Percentiles rank a stretch among this genome's conserved stretches.
Evolutionary conservation across 2,888 invertebrate genomes (phyloP).

Genomic region (Microctonus brassicae): DNA sequence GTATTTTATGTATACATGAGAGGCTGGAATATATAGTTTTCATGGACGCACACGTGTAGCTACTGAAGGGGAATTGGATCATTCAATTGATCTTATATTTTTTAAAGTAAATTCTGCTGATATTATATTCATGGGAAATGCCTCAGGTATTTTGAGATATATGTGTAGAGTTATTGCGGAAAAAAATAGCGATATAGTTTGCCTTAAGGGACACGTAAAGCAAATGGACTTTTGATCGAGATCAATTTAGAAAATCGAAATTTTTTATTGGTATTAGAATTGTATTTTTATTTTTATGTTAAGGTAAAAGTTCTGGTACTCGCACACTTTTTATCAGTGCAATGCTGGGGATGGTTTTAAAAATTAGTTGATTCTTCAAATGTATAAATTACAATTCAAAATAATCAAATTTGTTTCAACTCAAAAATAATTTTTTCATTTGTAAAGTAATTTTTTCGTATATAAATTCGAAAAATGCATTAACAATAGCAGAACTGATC

Average conservation of each 20-base stretch:
- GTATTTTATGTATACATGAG: slow-evolving; percentile 3
- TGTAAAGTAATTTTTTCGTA: too few species aligned
- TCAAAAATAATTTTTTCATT: too few species aligned
- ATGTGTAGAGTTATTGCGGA: background rate
- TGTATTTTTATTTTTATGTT: background rate
- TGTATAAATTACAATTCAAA: too few species aligned
- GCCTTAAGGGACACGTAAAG: slow-evolving; percentile 18
- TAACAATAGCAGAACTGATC: too few species aligned
- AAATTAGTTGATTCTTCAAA: too few species aligned
- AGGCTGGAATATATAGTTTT: slow-evolving; percentile 1
- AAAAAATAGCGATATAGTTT: background rate
- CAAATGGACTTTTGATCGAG: slow-evolving; percentile 22
- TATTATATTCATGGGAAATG: slow-evolving; percentile 7
- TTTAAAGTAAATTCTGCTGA: background rate
- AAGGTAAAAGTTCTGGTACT: too few species aligned
- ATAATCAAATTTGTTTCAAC: too few species aligned
- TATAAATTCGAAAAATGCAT: too few species aligned
- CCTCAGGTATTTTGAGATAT: background rate
- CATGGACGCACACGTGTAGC: slow-evolving; percentile 11
- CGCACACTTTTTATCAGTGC: too few species aligned
- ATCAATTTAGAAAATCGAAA: slow-evolving; percentile 22
- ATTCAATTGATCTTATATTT: background rate
- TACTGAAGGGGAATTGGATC: slow-evolving; percentile 6
- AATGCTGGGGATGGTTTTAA: too few species aligned
- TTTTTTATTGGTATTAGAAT: background rate